A percentile compares a stretch with the other conserved stretches of the same genome.
These are phyloP conservation scores for Isaurus tuberculatus DNA, from an alignment of 92 coral and sea anemone species.

Conservation along the genomic window DNA sequence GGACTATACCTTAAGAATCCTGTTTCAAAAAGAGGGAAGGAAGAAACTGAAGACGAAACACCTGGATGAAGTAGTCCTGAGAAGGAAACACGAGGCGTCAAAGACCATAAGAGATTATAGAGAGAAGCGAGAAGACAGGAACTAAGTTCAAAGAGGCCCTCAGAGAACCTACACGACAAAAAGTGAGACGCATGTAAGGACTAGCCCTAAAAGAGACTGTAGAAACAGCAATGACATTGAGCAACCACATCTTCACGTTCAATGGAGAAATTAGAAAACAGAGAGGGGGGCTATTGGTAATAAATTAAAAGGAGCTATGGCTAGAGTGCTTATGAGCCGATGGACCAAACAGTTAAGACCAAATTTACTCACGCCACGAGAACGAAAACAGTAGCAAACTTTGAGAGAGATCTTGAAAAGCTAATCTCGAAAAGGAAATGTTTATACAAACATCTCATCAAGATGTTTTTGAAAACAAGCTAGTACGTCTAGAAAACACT, in stretches of 20 bases:
- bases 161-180: background rate
- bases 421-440: no score
- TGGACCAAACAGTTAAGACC: no score
- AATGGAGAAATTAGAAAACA: background rate
- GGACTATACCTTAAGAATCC: no score
- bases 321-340: background rate
- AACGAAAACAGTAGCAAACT: no score
- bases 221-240: background rate
- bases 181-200: background rate
- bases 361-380: no score
- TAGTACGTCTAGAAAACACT: conserved; percentile 10
- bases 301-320: background rate
- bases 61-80: conserved; percentile 9
- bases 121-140: background rate
- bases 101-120: background rate
- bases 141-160: background rate
- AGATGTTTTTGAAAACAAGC: conserved; percentile 16
- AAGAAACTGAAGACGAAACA: no score
- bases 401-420: no score
- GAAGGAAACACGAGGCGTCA: no score
- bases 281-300: conserved; percentile 17
- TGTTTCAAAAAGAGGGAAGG: no score
- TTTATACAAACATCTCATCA: no score
- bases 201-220: background rate
- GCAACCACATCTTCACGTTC: background rate